Conservation (phyloP, 2,888 invertebrate species). For the Corythucha ciliata region DNA sequence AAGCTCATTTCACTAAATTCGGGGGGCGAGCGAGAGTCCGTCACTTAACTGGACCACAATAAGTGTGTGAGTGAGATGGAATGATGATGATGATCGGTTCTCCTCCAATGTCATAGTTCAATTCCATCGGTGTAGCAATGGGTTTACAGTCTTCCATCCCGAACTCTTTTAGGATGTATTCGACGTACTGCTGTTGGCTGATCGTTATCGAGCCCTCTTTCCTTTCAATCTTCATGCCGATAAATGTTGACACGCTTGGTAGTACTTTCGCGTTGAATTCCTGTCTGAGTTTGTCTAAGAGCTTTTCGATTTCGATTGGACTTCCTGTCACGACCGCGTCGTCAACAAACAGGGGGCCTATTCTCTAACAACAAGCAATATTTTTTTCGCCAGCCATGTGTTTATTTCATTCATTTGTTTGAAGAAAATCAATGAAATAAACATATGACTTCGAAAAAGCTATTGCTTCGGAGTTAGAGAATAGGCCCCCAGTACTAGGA, state of each 20-base stretch:
- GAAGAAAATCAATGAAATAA: no score
- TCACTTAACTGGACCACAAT: no score
- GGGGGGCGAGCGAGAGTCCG: no score
- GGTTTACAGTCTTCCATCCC: slow-evolving; percentile 16
- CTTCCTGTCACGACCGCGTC: neutral
- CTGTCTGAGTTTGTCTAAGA: neutral
- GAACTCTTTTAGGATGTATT: slow-evolving; percentile 17
- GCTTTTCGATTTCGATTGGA: neutral
- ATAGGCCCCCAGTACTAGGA: slow-evolving; percentile 4
- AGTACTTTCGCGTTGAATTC: slow-evolving; percentile 18
- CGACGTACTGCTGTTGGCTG: slow-evolving; percentile 16
- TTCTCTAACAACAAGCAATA: no score
- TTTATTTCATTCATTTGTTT: no score
- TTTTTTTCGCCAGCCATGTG: no score
- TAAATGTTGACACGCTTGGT: neutral
- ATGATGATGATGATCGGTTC: no score
- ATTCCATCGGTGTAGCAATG: slow-evolving; percentile 19
- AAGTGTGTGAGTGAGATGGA: no score
- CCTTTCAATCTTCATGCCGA: slow-evolving; percentile 7
- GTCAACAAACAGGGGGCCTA: no score
- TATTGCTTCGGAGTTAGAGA: no score
- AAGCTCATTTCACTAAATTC: no score
- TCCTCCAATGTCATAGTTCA: slow-evolving; percentile 11
- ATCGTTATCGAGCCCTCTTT: slow-evolving; percentile 9
- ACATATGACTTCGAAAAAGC: no score